These are phyloP conservation scores for Oegoconia quadripuncta DNA, from an alignment of 2,888 invertebrate species.

Conservation along the genomic window DNA sequence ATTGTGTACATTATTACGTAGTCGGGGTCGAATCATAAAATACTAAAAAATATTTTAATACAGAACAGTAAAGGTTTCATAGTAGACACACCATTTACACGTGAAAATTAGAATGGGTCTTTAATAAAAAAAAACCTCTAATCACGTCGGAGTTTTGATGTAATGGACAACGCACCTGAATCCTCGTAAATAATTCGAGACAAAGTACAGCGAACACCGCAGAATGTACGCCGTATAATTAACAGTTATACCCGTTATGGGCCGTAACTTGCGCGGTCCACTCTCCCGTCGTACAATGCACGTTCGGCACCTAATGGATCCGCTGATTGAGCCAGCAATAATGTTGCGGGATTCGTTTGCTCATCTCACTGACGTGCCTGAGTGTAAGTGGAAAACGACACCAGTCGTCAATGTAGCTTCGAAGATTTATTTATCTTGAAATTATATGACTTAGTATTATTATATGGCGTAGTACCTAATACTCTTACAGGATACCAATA, in stretches of 20 bases:
- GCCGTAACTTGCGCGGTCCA: slow-evolving; percentile 53
- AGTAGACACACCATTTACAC: too few relatives aligned
- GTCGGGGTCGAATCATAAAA: too few relatives aligned
- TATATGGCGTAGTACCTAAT: neutral
- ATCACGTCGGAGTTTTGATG: neutral
- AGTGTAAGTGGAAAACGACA: slow-evolving; percentile 1
- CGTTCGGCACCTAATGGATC: slow-evolving; percentile 60
- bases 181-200: slow-evolving; percentile 50
- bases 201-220: slow-evolving; percentile 54
- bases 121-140: too few relatives aligned
- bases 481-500: slow-evolving; percentile 34
- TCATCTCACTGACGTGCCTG: neutral
- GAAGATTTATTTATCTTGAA: too few relatives aligned
- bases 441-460: slow-evolving; percentile 1
- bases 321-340: slow-evolving; percentile 53
- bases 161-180: slow-evolving; percentile 38
- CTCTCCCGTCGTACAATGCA: slow-evolving; percentile 57
- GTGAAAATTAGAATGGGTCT: too few relatives aligned
- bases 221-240: slow-evolving; percentile 63
- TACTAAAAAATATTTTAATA: too few relatives aligned
- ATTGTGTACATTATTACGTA: too few relatives aligned
- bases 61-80: too few relatives aligned
- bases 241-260: slow-evolving; percentile 66
- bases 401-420: too few relatives aligned
- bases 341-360: slow-evolving; percentile 34